Base-by-base conservation (phyloP, 2,888 invertebrate species). In the Autographa pulchrina region DNA sequence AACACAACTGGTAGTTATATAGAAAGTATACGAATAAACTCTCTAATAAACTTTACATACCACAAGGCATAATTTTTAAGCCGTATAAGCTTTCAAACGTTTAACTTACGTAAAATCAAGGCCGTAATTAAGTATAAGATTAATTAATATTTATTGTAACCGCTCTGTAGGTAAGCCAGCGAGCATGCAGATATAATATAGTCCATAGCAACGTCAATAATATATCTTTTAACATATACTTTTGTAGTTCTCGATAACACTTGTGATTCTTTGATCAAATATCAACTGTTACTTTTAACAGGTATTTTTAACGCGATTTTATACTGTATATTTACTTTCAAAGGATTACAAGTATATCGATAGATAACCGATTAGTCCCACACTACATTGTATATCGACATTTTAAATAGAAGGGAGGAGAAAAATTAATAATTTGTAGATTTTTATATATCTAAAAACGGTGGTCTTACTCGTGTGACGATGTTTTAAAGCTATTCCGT, bases 401-500 rank as follows among this genome's bases (percentile, higher is more conserved):
- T 80, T 83, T 86, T 77, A 89, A 85, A 89, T 85, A 89, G 83
- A 89, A 78, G 87, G 80, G 87, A 84, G 85, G 78, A 83, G 83
- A 84, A 82, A 82, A 85, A 82, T 65, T 81, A 79, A 80, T 83
- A 84, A 85, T 84, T 84, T 77, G 79, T 78, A 56, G 48, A 76
- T 78, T 81, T 85, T 85, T 86, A 88, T 89, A 89, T 88, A 90
- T 88, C 91, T 92, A 93, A 92, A 91, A 90, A 92, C 95, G 95
- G 95, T 95, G 95, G 95, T 95, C 90, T 92, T 86, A 87, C 87
- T 93, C 94, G 93, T 94, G 94, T 92, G 93, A 93, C 92, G 91
- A 89, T 80, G 87, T 86, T 92, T 93, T 94, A 95, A 95, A 94
- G 94, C 95, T 94, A 92, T 87, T 87, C 86, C 88, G 88, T 81